Evolutionary conservation across 2,113 vertebrate genomes (phyloP), one percentile per base, ranked within the genome.

Genomic region (Oryzias melastigma): DNA sequence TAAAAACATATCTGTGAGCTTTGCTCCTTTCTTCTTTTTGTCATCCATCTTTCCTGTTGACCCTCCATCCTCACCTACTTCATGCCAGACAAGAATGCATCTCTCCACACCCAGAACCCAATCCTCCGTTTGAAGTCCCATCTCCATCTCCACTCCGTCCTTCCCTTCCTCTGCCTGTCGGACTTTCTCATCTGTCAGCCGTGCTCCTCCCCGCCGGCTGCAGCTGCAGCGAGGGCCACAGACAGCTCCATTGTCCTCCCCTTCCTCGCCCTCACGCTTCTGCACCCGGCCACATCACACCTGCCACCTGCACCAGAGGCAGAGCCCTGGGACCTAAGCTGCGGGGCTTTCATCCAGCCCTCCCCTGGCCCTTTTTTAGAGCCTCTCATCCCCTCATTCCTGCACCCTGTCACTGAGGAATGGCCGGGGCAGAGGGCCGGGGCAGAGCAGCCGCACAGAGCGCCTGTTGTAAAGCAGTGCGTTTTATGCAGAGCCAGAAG

Each of bases 231-330:
- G 3, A 42, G 75, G 65, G 65, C 73, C 80, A 91, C 89, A 92
- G 83, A 86, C 62, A 46, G 70, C 65, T 57, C 75, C 90, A 87
- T 91, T 92, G 90, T 91, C 83, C 83, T 78, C 66, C 72, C 60
- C 72, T 69, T 65, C 59, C 78, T 83, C 59, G 55, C 75, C 83
- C 81, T 82, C 74, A 64, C 87, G 75, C 79, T 81, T 82, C 85
- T 75, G 73, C 85, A 78, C 74, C 83, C 85, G 74, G 80, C 81
- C 78, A 52, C 77, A 87, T 90, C 87, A 87, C 90, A 91, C 89
- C 91, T 91, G 91, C 87, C 91, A 92, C 91, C 91, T 92, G 91
- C 81, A 62, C 77, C 50, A 80, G 80, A 80, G 77, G 42, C 75
- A 44, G 54, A 73, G 75, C 65, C 65, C 52, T 44, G 64, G 70